Evolutionary conservation across 2,797 vertebrate species (phyloP).

Genomic region (Oreonectes daqikongensis): DNA sequence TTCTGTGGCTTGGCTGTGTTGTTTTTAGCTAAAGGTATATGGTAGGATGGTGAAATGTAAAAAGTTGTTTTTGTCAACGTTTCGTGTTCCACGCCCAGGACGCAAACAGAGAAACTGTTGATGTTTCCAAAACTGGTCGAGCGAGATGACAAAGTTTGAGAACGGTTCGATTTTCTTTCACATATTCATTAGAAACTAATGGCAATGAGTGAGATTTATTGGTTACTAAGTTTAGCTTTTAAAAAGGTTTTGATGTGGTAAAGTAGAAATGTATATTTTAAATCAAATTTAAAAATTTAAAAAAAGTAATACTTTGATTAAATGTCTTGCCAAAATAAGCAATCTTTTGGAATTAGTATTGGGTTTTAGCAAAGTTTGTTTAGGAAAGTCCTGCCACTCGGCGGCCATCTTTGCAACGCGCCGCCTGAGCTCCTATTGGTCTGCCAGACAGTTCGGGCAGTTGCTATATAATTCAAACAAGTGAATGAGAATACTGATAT

Average conservation of each 20-base stretch:
- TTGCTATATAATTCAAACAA: too few relatives aligned
- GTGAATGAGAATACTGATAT: too few relatives aligned
- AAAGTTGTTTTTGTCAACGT: slow-evolving; percentile 32
- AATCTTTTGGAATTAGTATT: too few relatives aligned
- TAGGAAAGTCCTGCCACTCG: too few relatives aligned
- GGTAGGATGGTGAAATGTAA: slow-evolving; percentile 6
- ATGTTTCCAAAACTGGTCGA: slow-evolving; percentile 14
- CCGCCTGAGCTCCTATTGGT: too few relatives aligned
- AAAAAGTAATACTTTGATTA: too few relatives aligned
- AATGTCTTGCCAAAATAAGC: too few relatives aligned
- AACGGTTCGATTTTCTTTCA: background rate
- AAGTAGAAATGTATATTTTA: too few relatives aligned
- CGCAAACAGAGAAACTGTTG: slow-evolving; percentile 12
- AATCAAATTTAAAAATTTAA: too few relatives aligned
- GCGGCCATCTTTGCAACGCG: too few relatives aligned
- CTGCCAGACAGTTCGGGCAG: too few relatives aligned
- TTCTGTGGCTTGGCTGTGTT: background rate
- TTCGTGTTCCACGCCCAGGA: slow-evolving; percentile 28
- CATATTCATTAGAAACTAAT: background rate
- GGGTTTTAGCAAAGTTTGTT: too few relatives aligned
- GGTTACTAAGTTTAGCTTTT: background rate
- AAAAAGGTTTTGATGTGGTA: background rate
- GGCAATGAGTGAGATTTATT: background rate
- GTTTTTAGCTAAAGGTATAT: background rate
- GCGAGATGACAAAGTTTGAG: background rate